Evolutionary conservation across 1,140 invertebrate species (phyloP).

Genomic region (Apis laboriosa): DNA sequence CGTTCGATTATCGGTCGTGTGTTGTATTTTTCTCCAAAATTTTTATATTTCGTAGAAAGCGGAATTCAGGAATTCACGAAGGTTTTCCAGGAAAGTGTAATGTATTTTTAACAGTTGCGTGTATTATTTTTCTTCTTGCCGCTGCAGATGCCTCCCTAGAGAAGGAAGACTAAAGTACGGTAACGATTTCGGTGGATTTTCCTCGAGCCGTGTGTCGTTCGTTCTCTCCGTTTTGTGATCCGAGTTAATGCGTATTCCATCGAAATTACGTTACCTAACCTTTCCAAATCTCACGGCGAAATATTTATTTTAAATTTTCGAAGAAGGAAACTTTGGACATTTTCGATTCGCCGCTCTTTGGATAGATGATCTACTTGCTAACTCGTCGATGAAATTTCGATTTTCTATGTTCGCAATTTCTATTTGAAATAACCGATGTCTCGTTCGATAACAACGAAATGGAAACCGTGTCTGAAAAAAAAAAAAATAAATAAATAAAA

Average conservation of each 20-base stretch:
- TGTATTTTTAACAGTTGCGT: background rate
- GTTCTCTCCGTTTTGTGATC: background rate
- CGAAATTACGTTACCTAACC: background rate
- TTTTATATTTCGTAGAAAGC: no score
- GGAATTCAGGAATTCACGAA: constrained; percentile 6
- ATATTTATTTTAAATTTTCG: background rate
- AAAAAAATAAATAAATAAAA: no score
- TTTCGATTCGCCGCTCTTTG: background rate
- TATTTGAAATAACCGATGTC: no score
- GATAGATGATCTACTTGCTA: background rate
- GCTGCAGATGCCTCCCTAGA: background rate
- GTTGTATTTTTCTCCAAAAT: no score
- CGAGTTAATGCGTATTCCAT: constrained; percentile 9
- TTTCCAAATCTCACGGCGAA: background rate
- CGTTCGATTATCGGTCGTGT: no score
- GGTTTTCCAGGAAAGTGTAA: background rate
- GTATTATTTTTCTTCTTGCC: background rate
- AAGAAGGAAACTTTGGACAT: background rate
- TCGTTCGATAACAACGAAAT: no score
- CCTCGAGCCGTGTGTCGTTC: background rate
- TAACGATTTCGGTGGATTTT: constrained; percentile 6
- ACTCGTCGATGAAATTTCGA: background rate
- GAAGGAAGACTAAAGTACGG: background rate
- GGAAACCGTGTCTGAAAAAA: no score
- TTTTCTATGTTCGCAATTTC: background rate